Percentiles rank a stretch among this genome's conserved stretches.
Evolutionary conservation across 1,140 invertebrate species (phyloP).

Genomic region (Stenopsyche tienmushanensis): DNA sequence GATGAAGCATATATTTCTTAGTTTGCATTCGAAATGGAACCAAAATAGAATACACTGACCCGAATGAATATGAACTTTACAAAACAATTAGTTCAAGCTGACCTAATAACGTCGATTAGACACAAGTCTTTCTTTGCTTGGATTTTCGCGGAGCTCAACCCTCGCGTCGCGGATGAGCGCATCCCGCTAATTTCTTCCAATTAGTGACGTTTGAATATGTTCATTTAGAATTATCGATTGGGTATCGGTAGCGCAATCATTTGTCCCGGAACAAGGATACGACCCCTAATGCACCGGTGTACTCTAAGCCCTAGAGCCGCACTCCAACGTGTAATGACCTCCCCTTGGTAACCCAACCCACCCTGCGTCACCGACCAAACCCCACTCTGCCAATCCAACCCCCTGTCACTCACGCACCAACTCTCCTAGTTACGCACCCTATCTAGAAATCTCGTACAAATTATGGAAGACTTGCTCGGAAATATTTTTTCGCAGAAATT

Average conservation of each 20-base stretch:
- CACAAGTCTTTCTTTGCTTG: too few relatives aligned
- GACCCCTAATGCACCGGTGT: conserved; percentile 17
- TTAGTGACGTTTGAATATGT: too few relatives aligned
- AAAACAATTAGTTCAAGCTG: too few relatives aligned
- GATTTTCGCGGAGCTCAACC: too few relatives aligned
- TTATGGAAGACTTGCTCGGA: not conserved
- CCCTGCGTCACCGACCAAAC: not conserved
- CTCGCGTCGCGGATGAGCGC: too few relatives aligned
- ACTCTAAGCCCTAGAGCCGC: conserved; percentile 25
- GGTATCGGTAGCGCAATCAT: not conserved
- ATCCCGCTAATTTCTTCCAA: too few relatives aligned
- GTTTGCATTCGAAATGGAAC: too few relatives aligned
- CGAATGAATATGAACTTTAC: too few relatives aligned
- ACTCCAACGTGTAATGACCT: conserved; percentile 30
- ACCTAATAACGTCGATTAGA: too few relatives aligned
- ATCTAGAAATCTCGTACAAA: conserved; percentile 27
- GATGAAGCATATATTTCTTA: too few relatives aligned
- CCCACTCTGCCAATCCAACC: not conserved
- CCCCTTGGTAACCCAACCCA: conserved; percentile 16
- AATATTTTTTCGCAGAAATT: conserved; percentile 13
- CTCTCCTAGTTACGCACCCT: conserved; percentile 27
- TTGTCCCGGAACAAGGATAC: conserved; percentile 14
- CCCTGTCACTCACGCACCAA: conserved; percentile 21
- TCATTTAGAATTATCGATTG: conserved; percentile 18
- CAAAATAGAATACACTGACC: too few relatives aligned